Evolutionary conservation across 2,113 vertebrate species (phyloP).

Genomic region (Ceyx margarethae): DNA sequence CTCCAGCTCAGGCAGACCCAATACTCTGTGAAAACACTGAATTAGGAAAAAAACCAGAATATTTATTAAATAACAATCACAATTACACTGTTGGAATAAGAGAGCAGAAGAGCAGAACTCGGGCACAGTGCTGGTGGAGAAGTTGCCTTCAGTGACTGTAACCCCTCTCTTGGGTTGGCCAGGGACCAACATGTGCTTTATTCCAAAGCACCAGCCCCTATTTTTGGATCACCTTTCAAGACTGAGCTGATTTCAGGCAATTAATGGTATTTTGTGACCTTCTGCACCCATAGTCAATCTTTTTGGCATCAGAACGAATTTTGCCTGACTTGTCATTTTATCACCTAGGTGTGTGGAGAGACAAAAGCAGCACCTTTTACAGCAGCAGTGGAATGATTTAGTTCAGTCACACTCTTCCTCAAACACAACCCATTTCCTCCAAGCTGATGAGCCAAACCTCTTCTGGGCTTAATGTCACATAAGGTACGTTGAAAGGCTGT

Average conservation of each 20-base stretch:
- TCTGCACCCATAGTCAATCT: slow-evolving; percentile 43
- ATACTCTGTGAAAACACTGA: not conserved
- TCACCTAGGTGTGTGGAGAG: not conserved
- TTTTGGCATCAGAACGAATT: slow-evolving; percentile 51
- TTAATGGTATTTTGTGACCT: slow-evolving; percentile 57
- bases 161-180: not conserved
- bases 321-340: slow-evolving; percentile 44
- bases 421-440: not conserved
- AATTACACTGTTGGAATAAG: not conserved
- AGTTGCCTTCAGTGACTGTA: not conserved
- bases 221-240: slow-evolving; percentile 39
- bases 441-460: slow-evolving; percentile 50
- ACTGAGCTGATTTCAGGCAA: slow-evolving; percentile 10
- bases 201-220: not conserved
- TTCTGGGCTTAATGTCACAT: slow-evolving; percentile 49
- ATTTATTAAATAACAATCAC: not conserved
- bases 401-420: slow-evolving; percentile 1
- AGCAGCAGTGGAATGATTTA: slow-evolving; percentile 40
- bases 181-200: not conserved
- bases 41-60: not conserved
- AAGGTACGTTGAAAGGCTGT: slow-evolving; percentile 42
- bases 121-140: not conserved
- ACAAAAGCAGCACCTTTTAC: slow-evolving; percentile 29
- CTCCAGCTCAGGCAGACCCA: too few species aligned
- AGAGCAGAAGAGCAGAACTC: not conserved